A percentile compares a stretch with the other conserved stretches of the same genome.
These are phyloP conservation scores for Lomographa bimaculata DNA, from an alignment of 2,888 invertebrate genomes.

Conservation along the genomic window DNA sequence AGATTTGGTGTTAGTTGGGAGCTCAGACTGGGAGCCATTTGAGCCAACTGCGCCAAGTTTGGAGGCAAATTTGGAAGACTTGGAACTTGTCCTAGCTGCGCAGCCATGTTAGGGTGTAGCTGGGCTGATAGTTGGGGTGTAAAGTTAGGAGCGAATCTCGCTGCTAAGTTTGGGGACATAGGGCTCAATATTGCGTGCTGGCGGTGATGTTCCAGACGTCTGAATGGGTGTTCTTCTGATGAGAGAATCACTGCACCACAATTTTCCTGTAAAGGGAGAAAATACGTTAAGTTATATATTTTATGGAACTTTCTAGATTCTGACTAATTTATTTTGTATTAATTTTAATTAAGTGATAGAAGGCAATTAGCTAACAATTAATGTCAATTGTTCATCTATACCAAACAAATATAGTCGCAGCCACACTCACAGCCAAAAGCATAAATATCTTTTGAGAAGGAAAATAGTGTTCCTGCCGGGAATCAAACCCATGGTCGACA, in stretches of 20 bases:
- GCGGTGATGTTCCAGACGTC: conserved; percentile 92
- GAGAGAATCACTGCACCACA: conserved; percentile 91
- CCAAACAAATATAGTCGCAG: too few relatives aligned
- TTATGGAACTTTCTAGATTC: too few relatives aligned
- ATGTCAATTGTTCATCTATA: too few relatives aligned
- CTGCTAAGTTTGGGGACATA: conserved; percentile 82
- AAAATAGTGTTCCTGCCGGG: too few relatives aligned
- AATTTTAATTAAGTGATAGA: too few relatives aligned
- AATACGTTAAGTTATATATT: not conserved
- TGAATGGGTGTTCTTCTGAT: conserved; percentile 89
- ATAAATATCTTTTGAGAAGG: too few relatives aligned
- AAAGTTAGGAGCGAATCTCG: conserved; percentile 83
- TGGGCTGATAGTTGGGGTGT: conserved; percentile 75
- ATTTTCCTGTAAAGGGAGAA: conserved; percentile 84
- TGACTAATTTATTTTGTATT: too few relatives aligned
- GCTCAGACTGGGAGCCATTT: conserved; percentile 73
- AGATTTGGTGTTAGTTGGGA: conserved; percentile 71
- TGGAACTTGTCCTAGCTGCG: conserved; percentile 74
- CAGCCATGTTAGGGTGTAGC: conserved; percentile 77
- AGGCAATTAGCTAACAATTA: too few relatives aligned
- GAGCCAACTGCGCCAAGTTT: conserved; percentile 73
- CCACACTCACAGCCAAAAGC: too few relatives aligned
- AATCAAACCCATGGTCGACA: too few relatives aligned
- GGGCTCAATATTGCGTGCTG: conserved; percentile 90
- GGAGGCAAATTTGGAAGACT: conserved; percentile 66